phyloP scores from a whole-genome alignment of 2,888 invertebrate species.

The Papilio protenor region DNA sequence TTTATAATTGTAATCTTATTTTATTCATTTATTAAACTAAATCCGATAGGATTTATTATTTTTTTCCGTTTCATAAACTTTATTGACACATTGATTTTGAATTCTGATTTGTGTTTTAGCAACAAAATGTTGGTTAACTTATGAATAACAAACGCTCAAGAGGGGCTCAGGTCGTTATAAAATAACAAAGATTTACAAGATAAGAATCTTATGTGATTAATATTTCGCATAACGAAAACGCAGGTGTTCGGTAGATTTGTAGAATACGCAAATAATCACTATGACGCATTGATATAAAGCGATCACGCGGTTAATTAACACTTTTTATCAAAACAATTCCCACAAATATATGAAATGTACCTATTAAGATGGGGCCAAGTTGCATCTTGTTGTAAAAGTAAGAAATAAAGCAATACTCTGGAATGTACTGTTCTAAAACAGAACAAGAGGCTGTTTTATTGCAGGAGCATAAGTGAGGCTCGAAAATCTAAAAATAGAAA shows the following conservation, averaged over 20 bases:
- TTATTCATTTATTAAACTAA: no score
- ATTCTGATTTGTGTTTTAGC: not conserved
- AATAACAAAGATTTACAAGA: not conserved
- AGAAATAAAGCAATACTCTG: not conserved
- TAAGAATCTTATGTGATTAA: not conserved
- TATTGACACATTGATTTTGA: not conserved
- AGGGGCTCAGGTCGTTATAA: not conserved
- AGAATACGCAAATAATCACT: not conserved
- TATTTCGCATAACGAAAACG: no score
- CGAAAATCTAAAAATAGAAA: constrained; percentile 2
- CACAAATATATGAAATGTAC: not conserved
- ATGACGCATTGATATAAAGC: constrained; percentile 1
- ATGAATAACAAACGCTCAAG: not conserved
- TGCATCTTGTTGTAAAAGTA: not conserved
- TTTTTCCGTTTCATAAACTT: no score
- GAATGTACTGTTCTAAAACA: not conserved
- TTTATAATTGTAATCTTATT: no score
- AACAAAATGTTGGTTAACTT: not conserved
- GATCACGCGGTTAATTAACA: constrained; percentile 14
- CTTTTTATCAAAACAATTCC: not conserved
- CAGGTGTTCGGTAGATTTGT: not conserved
- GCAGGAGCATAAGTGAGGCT: not conserved
- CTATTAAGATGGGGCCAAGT: not conserved
- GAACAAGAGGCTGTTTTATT: not conserved
- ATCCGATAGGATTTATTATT: no score